phyloP scores from a whole-genome alignment of 2,888 invertebrate species.

The Psococerastis gibbosa region DNA sequence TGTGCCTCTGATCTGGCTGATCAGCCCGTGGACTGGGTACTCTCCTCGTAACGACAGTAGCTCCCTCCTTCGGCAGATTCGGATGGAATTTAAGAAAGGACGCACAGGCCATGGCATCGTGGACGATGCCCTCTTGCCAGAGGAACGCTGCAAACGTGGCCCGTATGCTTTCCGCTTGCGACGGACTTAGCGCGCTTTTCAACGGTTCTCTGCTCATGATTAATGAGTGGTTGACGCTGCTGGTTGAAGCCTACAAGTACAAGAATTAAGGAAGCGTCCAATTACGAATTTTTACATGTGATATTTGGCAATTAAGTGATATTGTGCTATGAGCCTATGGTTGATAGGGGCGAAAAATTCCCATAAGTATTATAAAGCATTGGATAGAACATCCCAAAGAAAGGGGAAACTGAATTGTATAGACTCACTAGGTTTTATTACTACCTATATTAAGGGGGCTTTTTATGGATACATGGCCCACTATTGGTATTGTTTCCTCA shows the following conservation, averaged over 20 bases:
- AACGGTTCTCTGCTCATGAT: constrained; percentile 32
- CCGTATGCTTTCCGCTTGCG: constrained; percentile 79
- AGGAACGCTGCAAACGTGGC: constrained; percentile 90
- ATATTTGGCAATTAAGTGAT: too few relatives aligned
- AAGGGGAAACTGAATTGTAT: too few relatives aligned
- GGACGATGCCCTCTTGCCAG: constrained; percentile 95
- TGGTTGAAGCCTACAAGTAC: constrained; percentile 19
- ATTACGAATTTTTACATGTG: too few relatives aligned
- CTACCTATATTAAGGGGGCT: too few relatives aligned
- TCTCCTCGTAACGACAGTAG: constrained; percentile 48
- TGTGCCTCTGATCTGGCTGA: constrained; percentile 39
- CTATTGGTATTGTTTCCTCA: too few relatives aligned
- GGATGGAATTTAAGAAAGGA: constrained; percentile 91
- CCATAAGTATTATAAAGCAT: too few relatives aligned
- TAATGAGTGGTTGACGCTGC: constrained; percentile 23
- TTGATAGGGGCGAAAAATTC: too few relatives aligned
- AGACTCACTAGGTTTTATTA: too few relatives aligned
- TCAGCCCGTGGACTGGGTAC: constrained; percentile 26
- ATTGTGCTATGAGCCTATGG: too few relatives aligned
- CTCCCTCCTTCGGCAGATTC: constrained; percentile 60
- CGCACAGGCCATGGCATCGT: constrained; percentile 95
- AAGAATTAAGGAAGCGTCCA: too few relatives aligned
- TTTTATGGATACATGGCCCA: too few relatives aligned
- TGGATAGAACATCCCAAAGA: too few relatives aligned
- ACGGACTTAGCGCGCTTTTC: constrained; percentile 76